These are phyloP conservation scores for Gymnoscelis rufifasciata DNA, from an alignment of 2,888 invertebrate species.

Conservation along the genomic window DNA sequence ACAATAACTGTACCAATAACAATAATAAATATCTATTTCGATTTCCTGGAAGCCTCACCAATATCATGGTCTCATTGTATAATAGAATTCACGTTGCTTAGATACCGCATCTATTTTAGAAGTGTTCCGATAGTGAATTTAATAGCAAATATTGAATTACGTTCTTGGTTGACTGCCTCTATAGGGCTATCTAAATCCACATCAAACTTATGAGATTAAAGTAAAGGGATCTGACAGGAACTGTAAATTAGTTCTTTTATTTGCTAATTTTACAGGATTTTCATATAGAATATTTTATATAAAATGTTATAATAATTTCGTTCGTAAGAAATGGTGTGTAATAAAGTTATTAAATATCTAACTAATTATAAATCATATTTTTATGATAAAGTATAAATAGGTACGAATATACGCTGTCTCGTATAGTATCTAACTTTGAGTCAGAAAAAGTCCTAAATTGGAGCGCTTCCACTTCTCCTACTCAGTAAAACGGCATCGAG, in stretches of 20 bases:
- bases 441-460: too few species aligned
- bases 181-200: conserved; percentile 8
- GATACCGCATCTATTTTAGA: conserved; percentile 1
- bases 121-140: neutral
- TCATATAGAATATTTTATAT: too few species aligned
- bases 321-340: too few species aligned
- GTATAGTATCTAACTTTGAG: too few species aligned
- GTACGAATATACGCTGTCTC: too few species aligned
- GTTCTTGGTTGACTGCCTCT: conserved; percentile 4
- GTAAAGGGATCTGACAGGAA: neutral
- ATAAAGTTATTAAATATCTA: too few species aligned
- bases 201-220: neutral
- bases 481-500: too few species aligned
- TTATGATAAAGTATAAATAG: too few species aligned
- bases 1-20: neutral
- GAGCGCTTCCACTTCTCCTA: too few species aligned
- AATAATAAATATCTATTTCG: neutral
- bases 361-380: too few species aligned
- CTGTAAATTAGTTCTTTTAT: conserved; percentile 1
- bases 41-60: neutral
- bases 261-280: neutral
- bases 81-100: neutral
- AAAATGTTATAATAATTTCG: too few species aligned
- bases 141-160: neutral
- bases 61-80: too few species aligned